Percentiles rank a stretch among this genome's conserved stretches.
Evolutionary conservation across 2,113 vertebrate species (phyloP).

Genomic region (Todiramphus chloris): DNA sequence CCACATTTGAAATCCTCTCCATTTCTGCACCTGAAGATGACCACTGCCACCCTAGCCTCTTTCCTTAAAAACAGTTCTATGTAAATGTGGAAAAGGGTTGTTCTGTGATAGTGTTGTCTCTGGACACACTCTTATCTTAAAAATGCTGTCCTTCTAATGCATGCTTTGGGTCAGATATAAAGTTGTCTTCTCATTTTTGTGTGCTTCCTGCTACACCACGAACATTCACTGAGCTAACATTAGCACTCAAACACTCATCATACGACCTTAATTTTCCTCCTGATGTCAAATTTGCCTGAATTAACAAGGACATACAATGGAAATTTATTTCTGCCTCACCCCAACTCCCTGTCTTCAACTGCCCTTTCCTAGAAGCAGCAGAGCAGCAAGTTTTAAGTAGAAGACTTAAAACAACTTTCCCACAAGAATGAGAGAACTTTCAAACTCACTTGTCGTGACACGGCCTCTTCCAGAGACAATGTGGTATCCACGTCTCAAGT

Average conservation of each 20-base stretch:
- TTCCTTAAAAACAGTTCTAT: background rate
- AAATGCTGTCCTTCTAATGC: background rate
- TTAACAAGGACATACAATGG: background rate
- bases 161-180: background rate
- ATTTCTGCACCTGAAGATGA: background rate
- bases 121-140: background rate
- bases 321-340: background rate
- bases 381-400: background rate
- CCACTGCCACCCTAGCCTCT: background rate
- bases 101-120: background rate
- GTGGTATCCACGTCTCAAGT: fast-evolving
- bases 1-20: background rate
- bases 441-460: background rate
- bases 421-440: background rate
- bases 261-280: background rate
- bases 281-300: background rate
- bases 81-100: background rate
- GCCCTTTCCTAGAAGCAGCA: background rate
- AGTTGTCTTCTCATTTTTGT: background rate
- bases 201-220: background rate
- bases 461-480: background rate
- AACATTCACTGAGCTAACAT: background rate
- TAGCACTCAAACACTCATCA: background rate
- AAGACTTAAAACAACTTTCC: background rate
- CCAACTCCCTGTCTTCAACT: background rate